Evolutionary conservation across 2,797 vertebrate species (phyloP).

Genomic region (Lithobates sylvaticus): DNA sequence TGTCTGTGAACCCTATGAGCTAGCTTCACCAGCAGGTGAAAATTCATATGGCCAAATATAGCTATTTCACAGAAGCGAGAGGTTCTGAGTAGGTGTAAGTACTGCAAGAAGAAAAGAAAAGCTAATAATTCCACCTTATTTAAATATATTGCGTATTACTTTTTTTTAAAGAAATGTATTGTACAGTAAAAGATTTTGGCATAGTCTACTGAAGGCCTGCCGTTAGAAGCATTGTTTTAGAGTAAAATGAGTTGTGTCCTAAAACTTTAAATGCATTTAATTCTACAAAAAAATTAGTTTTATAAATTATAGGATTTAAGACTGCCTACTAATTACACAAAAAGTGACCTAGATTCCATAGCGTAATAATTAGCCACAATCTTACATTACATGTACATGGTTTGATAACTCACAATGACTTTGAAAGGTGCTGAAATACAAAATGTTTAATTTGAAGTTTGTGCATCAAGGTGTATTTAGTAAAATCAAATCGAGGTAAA

Average conservation of each 20-base stretch:
- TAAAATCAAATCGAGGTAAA: neutral
- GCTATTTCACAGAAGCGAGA: constrained; percentile 18
- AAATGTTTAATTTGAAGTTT: neutral
- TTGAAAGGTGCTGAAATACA: neutral
- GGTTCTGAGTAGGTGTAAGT: constrained; percentile 49
- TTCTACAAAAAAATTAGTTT: constrained; percentile 30
- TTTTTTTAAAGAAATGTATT: constrained; percentile 28
- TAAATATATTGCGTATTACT: constrained; percentile 50
- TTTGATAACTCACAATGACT: neutral
- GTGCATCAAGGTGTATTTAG: neutral
- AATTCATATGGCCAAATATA: constrained; percentile 57
- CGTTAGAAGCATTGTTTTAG: constrained; percentile 8
- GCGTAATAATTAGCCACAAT: constrained; percentile 19
- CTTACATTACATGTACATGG: constrained; percentile 13
- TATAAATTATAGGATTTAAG: constrained; percentile 29
- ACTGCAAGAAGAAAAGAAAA: constrained; percentile 34
- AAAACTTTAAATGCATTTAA: constrained; percentile 18
- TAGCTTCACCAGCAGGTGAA: constrained; percentile 41
- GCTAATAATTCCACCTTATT: constrained; percentile 47
- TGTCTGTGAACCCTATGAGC: constrained; percentile 41
- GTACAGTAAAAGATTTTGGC: constrained; percentile 55
- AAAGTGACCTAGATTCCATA: constrained; percentile 34
- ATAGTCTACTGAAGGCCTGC: constrained; percentile 23
- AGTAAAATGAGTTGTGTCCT: constrained; percentile 34
- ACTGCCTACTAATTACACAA: constrained; percentile 50